A percentile compares a stretch with the other conserved stretches of the same genome.
Conservation (phyloP, 2,797 vertebrate species). For the Tiaroga cobitis region DNA sequence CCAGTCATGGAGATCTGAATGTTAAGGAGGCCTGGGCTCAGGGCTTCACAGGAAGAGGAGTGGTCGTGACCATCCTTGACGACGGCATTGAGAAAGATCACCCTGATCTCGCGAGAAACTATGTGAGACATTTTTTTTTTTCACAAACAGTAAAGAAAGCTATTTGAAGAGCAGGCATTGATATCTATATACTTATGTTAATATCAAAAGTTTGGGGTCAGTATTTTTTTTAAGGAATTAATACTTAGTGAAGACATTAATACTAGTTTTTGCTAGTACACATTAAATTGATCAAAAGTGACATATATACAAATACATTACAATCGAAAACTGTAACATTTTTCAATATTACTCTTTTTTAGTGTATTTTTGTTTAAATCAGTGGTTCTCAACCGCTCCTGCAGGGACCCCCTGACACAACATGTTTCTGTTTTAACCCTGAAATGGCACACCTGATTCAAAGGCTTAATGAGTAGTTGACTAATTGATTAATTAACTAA, state of each 20-base stretch:
- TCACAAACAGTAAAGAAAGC: not conserved
- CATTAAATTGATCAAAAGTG: not conserved
- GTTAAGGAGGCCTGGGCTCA: constrained; percentile 92
- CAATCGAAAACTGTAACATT: not conserved
- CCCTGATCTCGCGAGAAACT: constrained; percentile 90
- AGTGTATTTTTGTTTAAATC: not conserved
- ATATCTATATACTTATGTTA: not conserved
- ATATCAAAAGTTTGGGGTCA: not conserved
- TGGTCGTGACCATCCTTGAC: constrained; percentile 95
- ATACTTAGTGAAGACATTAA: not conserved
- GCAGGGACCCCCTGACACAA: no score
- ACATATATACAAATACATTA: no score
- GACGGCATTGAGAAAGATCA: constrained; percentile 98
- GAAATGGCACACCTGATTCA: no score
- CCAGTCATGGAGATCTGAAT: constrained; percentile 88
- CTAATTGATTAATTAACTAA: no score
- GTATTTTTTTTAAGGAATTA: no score
- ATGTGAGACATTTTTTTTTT: constrained; percentile 72
- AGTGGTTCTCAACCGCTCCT: no score
- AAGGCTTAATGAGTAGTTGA: no score
- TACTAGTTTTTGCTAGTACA: not conserved
- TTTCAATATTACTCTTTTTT: not conserved
- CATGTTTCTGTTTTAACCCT: no score
- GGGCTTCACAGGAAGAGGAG: constrained; percentile 91
- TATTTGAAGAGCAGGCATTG: not conserved